phyloP scores from a whole-genome alignment of 2,888 invertebrate species.

The Chaetogeoica ovagalla region DNA sequence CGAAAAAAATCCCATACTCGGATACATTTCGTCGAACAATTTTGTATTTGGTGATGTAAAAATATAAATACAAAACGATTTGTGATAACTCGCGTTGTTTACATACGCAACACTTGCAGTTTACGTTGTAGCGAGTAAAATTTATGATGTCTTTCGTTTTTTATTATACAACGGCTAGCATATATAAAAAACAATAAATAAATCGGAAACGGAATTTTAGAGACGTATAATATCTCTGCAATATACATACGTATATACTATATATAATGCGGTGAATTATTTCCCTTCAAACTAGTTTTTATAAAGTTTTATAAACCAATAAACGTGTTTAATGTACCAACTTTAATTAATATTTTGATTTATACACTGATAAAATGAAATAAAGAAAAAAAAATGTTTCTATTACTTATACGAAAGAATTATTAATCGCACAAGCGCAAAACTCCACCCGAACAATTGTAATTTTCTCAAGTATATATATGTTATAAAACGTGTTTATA shows the following conservation, averaged over 20 bases:
- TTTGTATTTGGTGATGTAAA: too few relatives aligned
- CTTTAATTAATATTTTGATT: conserved; percentile 36
- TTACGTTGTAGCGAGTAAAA: too few relatives aligned
- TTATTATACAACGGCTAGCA: too few relatives aligned
- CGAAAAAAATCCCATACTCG: too few relatives aligned
- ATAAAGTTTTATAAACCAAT: conserved; percentile 36
- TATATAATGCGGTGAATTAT: background rate
- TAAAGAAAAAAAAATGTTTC: conserved; percentile 18
- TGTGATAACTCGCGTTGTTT: too few relatives aligned
- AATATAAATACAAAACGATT: too few relatives aligned
- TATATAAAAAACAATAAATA: too few relatives aligned
- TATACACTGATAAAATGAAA: conserved; percentile 22
- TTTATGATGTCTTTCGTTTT: too few relatives aligned
- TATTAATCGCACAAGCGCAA: conserved; percentile 15
- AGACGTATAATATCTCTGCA: background rate
- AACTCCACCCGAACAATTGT: conserved; percentile 9
- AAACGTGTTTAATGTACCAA: conserved; percentile 20
- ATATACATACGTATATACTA: background rate
- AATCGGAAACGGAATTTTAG: too few relatives aligned
- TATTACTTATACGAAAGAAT: conserved; percentile 27
- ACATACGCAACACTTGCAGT: too few relatives aligned
- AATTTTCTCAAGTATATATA: conserved; percentile 3
- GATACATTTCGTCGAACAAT: too few relatives aligned
- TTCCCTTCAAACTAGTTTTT: conserved; percentile 14
- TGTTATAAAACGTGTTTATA: background rate